A percentile compares a stretch with the other conserved stretches of the same genome.
phyloP scores from a whole-genome alignment of 2,797 vertebrate species.

The Iguana delicatissima region DNA sequence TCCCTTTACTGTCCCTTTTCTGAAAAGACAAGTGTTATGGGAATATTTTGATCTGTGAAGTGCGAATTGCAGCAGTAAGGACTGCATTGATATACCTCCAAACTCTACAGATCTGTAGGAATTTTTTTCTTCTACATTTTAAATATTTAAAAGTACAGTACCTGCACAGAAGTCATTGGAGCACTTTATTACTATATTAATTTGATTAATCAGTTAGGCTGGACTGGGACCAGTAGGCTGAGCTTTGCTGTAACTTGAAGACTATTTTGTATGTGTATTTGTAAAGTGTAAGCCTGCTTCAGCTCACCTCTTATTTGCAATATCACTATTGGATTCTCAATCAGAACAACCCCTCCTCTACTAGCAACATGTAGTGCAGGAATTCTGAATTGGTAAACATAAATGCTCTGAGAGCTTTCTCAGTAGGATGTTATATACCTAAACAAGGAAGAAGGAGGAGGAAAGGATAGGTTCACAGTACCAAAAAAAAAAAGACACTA shows the following conservation, averaged over 20 bases:
- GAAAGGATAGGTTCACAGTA: too few species aligned
- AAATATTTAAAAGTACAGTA: background rate
- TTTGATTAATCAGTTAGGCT: background rate
- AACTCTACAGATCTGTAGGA: background rate
- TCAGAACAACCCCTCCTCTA: background rate
- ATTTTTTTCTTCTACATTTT: background rate
- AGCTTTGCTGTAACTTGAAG: background rate
- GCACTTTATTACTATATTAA: background rate
- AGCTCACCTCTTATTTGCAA: background rate
- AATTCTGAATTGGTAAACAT: background rate
- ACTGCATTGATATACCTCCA: background rate
- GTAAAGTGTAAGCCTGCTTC: background rate
- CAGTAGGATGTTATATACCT: too few species aligned
- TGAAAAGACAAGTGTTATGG: background rate
- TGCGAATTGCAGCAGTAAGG: background rate
- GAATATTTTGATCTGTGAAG: background rate
- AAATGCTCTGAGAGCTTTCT: too few species aligned
- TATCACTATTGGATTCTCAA: background rate
- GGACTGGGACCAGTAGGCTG: background rate
- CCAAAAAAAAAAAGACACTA: too few species aligned
- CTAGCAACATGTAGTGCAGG: background rate
- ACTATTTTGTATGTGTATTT: background rate
- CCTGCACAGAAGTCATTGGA: background rate
- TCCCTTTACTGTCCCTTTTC: too few species aligned
- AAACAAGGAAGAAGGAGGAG: too few species aligned